Conservation (phyloP, 2,113 vertebrate genomes). For the Phyllopteryx taeniolatus region DNA sequence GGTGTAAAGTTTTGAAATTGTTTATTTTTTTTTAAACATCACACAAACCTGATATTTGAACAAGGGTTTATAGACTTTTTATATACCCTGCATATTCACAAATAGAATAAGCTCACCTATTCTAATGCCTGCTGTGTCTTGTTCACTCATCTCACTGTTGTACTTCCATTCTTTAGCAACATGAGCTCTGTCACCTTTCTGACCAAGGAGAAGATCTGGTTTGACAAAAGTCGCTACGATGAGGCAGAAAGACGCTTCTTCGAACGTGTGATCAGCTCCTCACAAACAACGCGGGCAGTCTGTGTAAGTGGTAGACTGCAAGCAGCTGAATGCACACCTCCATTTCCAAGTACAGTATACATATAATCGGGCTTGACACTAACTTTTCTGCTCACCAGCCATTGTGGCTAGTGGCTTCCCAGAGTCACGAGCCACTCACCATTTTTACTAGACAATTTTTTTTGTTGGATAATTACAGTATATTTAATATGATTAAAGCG, state of each 20-base stretch:
- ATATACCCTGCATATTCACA: not conserved
- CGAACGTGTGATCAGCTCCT: constrained; percentile 73
- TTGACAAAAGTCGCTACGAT: constrained; percentile 89
- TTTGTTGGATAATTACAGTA: no score
- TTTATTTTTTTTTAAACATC: not conserved
- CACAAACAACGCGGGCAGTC: constrained; percentile 39
- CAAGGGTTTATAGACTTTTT: not conserved
- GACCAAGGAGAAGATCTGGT: constrained; percentile 90
- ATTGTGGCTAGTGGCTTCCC: no score
- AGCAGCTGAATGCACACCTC: not conserved
- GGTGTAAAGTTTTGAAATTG: not conserved
- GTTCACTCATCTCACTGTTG: constrained; percentile 11
- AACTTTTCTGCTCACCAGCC: no score
- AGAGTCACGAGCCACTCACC: no score
- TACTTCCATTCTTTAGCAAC: constrained; percentile 65
- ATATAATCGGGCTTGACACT: no score
- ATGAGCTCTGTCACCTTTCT: constrained; percentile 81
- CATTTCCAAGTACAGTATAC: not conserved
- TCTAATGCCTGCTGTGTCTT: not conserved
- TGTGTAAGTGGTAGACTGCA: not conserved
- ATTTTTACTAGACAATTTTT: no score
- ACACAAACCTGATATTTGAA: not conserved
- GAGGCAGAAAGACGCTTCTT: constrained; percentile 88
- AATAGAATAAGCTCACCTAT: no score
- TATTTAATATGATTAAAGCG: no score